Base-by-base conservation (phyloP, 2,113 vertebrate species). In the Bos indicus region DNA sequence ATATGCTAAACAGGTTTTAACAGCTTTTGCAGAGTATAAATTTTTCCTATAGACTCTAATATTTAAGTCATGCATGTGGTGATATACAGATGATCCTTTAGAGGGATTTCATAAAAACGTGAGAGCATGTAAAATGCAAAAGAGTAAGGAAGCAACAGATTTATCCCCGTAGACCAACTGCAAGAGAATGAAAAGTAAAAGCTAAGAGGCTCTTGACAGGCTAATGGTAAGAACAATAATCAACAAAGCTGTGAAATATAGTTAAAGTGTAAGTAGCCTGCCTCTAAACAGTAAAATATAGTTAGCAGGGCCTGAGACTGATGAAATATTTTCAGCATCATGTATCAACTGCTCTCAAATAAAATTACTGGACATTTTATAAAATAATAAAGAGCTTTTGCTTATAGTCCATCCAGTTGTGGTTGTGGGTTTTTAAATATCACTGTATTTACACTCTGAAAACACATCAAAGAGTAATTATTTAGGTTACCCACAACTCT, bases 31-130 rank as follows among this genome's bases (percentile, higher is more conserved):
- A 95, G 60, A 93, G 59, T 95, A 62, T 97, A 96, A 98, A 96
- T 96, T 95, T 97, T 98, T 96, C 96, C 90, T 74, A 30, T 93
- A 77, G 77, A 80, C 81, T 94, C 87, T 97, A 98, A 96, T 96
- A 98, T 95, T 97, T 97, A 98, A 98, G n/a, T 97, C 97, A 96
- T 97, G 88, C 51, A 95, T 97, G 92, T 90, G 16, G 48, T 97
- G 95, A 98, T 98, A 97, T 97, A 97, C 94, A 98, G 92, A 97
- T 98, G 98, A 98, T 98, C 23, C 94, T 98, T 97, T 91, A 96
- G 59, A 98, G 94, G 43, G 92, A 30, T 93, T 96, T 93, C 95
- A 95, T 98, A 96, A 98, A 98, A 98, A 97, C 26, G 14, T 94
- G 78, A 96, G 56, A 97, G 62, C 57, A 90, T 87, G 64, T 97